Base-by-base conservation (phyloP, 1,140 invertebrate genomes). In the Dryas iulia region DNA sequence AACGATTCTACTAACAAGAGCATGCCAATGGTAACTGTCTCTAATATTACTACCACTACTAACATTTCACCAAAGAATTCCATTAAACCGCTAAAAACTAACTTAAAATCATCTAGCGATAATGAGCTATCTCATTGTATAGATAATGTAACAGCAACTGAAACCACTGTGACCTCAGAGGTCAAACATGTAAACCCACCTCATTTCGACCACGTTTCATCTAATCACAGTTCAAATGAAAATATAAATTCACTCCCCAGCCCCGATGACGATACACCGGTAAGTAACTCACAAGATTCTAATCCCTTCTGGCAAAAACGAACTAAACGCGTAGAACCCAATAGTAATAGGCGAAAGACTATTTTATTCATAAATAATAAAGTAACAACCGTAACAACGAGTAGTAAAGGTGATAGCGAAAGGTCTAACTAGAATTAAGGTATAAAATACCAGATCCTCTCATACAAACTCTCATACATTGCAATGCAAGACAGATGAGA, bases 11-110 rank as follows among this genome's bases (percentile, higher is more conserved):
- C 86, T 91, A 89, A 89, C 79, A 90, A 87, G 77, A 86, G 87
- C 89, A 92, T 90, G 89, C 87, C 92, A 77, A 89, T 90, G 91
- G 91, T 93, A 92, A 92, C 87, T 89, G 92, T 93, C 74, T 93
- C 92, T 90, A 91, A 93, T 86, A 92, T 93, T 77, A 90, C 84
- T 74, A 90, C 88, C 72, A 91, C 87, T 80, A 89, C 89, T 91
- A 91, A 91, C 79, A 89, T 91, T 72, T 91, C 92, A 79, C 84
- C 85, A 76, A 92, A 92, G 76, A 87, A 90, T 84, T 92, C 90
- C 84, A 88, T 88, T 85, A 90, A 90, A 86, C 79, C 84, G 71
- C 69, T 74, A 68, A 71, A 71, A 67, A 71, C 69, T 74, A 66
- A 74, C 69, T 60, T 69, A 73, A 74, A 47, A 33, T 11, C 71